Conservation (phyloP, 2,888 invertebrate species). For the Bedellia somnulentella region DNA sequence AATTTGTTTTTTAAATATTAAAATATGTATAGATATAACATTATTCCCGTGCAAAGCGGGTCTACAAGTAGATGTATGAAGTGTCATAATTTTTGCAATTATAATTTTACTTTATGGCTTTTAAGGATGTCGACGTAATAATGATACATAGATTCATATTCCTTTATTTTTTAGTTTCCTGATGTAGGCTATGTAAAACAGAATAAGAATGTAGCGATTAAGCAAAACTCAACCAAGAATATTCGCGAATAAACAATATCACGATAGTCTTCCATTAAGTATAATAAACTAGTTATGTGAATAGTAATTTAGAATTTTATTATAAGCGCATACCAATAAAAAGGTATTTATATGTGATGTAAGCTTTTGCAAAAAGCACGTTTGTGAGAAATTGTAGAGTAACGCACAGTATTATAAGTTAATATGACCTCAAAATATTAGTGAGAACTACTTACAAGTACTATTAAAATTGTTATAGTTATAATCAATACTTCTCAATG, state of each 20-base stretch:
- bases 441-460: too few species aligned
- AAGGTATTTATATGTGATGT: too few species aligned
- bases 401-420: too few species aligned
- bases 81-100: neutral
- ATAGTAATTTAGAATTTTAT: neutral
- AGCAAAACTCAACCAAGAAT: slow-evolving; percentile 49
- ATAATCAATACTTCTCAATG: too few species aligned
- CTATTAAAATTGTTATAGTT: too few species aligned
- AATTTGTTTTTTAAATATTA: too few species aligned
- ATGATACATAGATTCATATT: neutral
- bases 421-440: too few species aligned
- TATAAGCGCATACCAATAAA: too few species aligned
- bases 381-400: too few species aligned
- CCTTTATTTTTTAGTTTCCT: neutral
- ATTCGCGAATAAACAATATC: slow-evolving; percentile 57
- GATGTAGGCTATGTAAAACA: neutral
- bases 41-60: neutral
- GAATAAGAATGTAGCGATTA: slow-evolving; percentile 14
- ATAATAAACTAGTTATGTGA: neutral
- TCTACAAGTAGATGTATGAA: neutral
- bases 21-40: too few species aligned
- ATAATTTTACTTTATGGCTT: neutral
- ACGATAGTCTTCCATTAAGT: slow-evolving; percentile 48
- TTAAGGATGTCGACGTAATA: neutral
- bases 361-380: too few species aligned